Evolutionary conservation across 2,113 vertebrate species (phyloP).

Genomic region (Hydropotes inermis): DNA sequence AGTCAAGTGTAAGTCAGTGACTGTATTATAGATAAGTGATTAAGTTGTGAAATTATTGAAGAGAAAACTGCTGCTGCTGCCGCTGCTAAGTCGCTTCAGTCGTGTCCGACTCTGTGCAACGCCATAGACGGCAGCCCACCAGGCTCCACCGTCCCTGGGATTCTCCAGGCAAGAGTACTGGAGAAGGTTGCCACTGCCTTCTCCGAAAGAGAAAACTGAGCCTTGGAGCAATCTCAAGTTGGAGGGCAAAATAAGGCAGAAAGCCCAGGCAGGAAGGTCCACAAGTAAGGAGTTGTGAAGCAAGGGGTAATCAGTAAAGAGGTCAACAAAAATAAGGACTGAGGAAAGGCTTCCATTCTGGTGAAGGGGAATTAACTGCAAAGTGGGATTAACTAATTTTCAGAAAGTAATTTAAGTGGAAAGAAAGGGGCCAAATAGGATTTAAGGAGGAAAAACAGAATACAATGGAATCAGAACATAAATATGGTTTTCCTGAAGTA

Average conservation of each 20-base stretch:
- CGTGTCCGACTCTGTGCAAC: no score
- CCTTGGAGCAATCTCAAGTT: neutral
- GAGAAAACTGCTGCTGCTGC: neutral
- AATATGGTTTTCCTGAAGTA: neutral
- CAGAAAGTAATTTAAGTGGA: neutral
- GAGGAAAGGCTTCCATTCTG: neutral
- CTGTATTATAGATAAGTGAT: neutral
- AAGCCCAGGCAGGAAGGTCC: neutral
- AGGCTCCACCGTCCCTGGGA: no score
- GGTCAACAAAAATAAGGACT: neutral
- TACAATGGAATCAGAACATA: neutral
- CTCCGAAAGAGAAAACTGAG: neutral
- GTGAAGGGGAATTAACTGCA: neutral
- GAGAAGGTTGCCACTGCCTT: no score
- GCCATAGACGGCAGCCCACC: no score
- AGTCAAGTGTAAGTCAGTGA: neutral
- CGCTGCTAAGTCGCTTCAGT: no score
- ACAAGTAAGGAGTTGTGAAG: neutral
- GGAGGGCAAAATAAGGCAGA: neutral
- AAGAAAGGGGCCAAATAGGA: conserved; percentile 9
- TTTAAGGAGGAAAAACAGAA: neutral
- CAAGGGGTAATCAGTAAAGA: neutral
- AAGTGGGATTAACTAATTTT: neutral
- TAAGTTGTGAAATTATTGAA: neutral
- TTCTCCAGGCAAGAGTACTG: no score